Base-by-base conservation (phyloP, 1,140 invertebrate genomes). In the Rhyzopertha dominica region DNA sequence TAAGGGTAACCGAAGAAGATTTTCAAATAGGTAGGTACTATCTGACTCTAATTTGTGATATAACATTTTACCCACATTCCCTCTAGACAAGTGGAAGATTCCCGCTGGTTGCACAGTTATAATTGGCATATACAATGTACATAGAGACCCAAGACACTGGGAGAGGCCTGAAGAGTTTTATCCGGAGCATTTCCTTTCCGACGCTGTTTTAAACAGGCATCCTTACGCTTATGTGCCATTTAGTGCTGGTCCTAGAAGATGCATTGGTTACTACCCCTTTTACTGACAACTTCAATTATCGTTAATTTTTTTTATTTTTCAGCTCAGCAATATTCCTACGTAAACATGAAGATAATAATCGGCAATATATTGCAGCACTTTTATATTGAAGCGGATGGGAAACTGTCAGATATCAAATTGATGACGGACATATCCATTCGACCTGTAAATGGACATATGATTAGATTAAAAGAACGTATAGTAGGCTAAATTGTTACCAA, bases 141-240 rank as follows among this genome's bases (percentile, higher is more conserved):
- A 56, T 29, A 39, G 49, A n/a, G 31, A 42, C 29, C 36, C 49
- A 14, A 22, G 5, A 3, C 13, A 49, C 18, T 55, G 50, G 50
- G 38, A 49, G 20, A 49, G 43, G 20, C 53, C 53, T 0, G 25
- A 45, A 18, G 65, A 53, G 19, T 86, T 84, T 56, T 71, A 78
- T 43, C 86, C 86, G 0, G 82, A 87, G 19, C 69, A 84, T 32
- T 89, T 88, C 60, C 59, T 79, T 14, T 66, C 73, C 1, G 79
- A 80, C 50, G 68, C 71, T 41, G 48, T 61, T 2, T 49, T 60
- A 28, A 63, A 65, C 36, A 63, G 75, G 18, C 76, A 70, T 58
- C 71, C 61, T 1, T 78, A 70, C 49, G 60, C 72, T 1, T 81
- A 73, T 54, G 69, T 83, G 36, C 82, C 81, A 25, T 85, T 85